Conservation (phyloP, 2,888 invertebrate species). For the Baronia brevicornis region DNA sequence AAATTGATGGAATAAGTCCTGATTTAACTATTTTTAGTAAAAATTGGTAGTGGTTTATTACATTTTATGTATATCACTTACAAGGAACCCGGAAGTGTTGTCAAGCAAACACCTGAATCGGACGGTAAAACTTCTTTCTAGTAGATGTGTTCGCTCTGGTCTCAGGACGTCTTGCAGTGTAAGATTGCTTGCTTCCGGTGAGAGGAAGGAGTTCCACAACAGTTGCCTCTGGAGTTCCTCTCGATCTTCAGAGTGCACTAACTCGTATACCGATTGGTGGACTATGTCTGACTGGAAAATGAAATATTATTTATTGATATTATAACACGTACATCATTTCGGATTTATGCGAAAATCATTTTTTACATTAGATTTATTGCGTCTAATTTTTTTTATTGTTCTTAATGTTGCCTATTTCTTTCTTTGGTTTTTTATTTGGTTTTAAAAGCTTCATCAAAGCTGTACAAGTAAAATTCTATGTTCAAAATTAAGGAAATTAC, state of each 20-base stretch:
- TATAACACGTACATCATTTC: constrained; percentile 5
- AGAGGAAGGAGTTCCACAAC: constrained; percentile 95
- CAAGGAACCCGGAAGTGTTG: constrained; percentile 99
- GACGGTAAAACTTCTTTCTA: constrained; percentile 98
- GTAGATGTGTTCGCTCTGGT: constrained; percentile 90
- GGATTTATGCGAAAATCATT: too few relatives aligned
- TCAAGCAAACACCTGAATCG: constrained; percentile 98
- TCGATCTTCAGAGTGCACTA: constrained; percentile 98
- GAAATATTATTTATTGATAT: constrained; percentile 6
- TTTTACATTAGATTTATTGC: too few relatives aligned
- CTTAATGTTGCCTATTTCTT: too few relatives aligned
- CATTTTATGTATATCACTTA: constrained; percentile 61
- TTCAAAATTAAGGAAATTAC: constrained; percentile 2
- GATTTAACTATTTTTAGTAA: too few relatives aligned
- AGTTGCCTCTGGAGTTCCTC: constrained; percentile 97
- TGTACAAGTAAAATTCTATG: not conserved
- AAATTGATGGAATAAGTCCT: not conserved
- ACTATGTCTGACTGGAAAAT: constrained; percentile 97
- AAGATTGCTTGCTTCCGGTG: constrained; percentile 82
- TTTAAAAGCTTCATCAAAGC: not conserved
- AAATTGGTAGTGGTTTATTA: not conserved
- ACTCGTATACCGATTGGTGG: constrained; percentile 98
- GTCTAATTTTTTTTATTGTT: too few relatives aligned
- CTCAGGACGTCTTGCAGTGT: constrained; percentile 91
- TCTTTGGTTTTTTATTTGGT: not conserved